phyloP scores from a whole-genome alignment of 2,797 vertebrate species.

The Tamandua tetradactyla region DNA sequence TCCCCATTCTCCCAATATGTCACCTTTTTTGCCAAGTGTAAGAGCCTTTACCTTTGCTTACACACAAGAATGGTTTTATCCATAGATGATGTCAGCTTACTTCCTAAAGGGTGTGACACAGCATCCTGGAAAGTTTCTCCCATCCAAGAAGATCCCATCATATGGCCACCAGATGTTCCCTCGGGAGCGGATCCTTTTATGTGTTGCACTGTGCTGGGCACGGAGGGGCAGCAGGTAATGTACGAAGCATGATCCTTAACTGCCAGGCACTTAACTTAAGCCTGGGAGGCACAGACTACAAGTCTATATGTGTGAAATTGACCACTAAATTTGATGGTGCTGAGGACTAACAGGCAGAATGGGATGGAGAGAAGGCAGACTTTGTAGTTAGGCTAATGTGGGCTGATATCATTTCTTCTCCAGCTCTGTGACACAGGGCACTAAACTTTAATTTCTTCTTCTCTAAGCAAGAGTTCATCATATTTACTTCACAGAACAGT shows the following conservation, averaged over 20 bases:
- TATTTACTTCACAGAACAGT: background rate
- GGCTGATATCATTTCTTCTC: background rate
- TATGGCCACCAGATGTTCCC: background rate
- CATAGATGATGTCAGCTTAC: background rate
- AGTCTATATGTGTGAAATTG: background rate
- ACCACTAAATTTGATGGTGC: accelerated
- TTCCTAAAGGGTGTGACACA: background rate
- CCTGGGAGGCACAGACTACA: background rate
- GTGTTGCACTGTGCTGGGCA: accelerated
- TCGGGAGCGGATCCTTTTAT: too few species aligned
- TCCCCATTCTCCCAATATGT: accelerated
- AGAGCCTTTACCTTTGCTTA: background rate
- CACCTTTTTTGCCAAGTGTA: background rate
- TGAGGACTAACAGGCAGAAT: accelerated
- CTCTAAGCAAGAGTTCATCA: background rate
- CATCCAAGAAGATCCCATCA: too few species aligned
- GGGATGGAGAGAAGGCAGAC: accelerated
- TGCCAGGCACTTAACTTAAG: background rate
- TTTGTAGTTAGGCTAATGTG: accelerated
- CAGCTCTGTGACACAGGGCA: background rate
- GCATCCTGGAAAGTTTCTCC: background rate
- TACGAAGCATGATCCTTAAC: background rate
- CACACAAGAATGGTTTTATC: background rate
- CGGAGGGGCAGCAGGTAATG: accelerated
- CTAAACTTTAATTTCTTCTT: background rate